Evolutionary conservation across 2,113 vertebrate species (phyloP).

Genomic region (Meriones unguiculatus): DNA sequence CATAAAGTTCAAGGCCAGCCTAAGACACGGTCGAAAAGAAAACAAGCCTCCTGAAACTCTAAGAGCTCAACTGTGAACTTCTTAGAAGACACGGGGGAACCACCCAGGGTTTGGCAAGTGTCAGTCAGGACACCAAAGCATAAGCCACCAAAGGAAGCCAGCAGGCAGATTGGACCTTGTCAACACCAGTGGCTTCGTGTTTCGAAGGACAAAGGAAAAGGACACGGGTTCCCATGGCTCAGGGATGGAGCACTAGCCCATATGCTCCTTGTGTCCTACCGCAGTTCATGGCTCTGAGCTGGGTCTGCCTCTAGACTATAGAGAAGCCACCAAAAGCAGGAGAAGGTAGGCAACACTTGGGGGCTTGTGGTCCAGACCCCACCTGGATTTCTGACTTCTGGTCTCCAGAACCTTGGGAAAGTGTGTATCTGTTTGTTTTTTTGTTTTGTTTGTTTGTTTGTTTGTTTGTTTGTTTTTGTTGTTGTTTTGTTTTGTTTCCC

Average conservation of each 20-base stretch:
- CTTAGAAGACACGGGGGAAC: background rate
- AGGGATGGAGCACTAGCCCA: background rate
- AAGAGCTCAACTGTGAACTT: background rate
- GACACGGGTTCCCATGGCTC: background rate
- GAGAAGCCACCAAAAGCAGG: background rate
- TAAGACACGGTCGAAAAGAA: background rate
- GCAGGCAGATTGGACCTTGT: background rate
- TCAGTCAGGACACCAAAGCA: background rate
- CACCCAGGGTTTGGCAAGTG: background rate
- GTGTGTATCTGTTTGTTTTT: background rate
- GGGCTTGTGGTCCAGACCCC: rapidly evolving
- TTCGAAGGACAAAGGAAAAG: background rate
- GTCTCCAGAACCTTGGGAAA: background rate
- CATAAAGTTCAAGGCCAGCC: background rate
- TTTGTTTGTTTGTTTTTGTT: background rate
- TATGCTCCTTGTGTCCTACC: background rate
- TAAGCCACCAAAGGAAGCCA: background rate
- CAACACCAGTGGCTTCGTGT: background rate
- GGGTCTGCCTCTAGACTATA: background rate
- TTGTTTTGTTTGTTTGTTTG: background rate
- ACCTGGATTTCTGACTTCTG: background rate
- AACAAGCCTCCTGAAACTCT: background rate
- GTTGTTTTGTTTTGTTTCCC: background rate
- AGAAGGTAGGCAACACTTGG: background rate
- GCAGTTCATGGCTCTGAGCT: background rate